Evolutionary conservation across 2,113 vertebrate genomes (phyloP).

Genomic region (Cololabis saira): DNA sequence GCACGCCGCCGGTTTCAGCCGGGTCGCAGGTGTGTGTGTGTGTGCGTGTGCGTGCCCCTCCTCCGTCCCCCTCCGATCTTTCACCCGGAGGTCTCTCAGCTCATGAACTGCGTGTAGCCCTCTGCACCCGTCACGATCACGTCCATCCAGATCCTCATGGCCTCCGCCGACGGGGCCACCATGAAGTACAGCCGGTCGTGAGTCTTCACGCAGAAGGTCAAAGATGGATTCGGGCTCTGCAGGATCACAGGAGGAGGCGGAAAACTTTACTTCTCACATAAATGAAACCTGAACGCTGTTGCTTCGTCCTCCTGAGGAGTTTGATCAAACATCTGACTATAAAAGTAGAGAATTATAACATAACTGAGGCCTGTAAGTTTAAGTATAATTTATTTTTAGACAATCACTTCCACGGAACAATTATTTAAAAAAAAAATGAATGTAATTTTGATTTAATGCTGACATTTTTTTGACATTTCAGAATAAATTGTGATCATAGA

Average conservation of each 20-base stretch:
- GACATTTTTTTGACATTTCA: no score
- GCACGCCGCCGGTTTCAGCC: slow-evolving; percentile 10
- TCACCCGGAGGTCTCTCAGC: slow-evolving; percentile 74
- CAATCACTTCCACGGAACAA: no score
- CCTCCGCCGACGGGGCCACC: slow-evolving; percentile 94
- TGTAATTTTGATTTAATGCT: no score
- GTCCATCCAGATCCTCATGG: slow-evolving; percentile 92
- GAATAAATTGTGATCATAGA: not conserved
- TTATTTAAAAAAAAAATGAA: no score
- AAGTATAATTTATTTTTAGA: no score
- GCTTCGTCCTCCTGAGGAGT: no score
- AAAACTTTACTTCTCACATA: no score
- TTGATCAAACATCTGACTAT: no score
- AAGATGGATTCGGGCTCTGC: slow-evolving; percentile 92
- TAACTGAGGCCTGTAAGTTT: no score
- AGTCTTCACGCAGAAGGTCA: slow-evolving; percentile 98
- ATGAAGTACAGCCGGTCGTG: slow-evolving; percentile 97
- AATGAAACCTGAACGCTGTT: no score
- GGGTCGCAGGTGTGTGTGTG: slow-evolving; percentile 13
- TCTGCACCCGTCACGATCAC: slow-evolving; percentile 95
- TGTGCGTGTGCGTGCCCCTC: not conserved
- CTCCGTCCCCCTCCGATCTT: slow-evolving; percentile 10
- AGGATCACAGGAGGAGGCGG: slow-evolving; percentile 4
- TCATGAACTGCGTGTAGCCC: slow-evolving; percentile 97
- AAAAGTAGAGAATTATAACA: no score